Percentiles rank a stretch among this genome's conserved stretches.
Conservation (phyloP, 2,113 vertebrate species). For the Lampris incognitus region DNA sequence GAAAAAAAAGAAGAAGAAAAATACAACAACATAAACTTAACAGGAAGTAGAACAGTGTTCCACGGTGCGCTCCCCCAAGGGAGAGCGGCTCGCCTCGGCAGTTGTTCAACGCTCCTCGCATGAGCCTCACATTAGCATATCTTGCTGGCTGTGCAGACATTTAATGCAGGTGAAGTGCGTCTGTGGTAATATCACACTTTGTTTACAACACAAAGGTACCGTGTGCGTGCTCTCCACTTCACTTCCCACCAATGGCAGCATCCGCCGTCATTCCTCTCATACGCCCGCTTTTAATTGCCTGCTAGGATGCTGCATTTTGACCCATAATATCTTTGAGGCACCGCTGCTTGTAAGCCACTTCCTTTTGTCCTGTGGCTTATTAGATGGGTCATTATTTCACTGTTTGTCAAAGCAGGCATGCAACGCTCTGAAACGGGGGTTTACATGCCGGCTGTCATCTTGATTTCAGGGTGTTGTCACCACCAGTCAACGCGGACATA, state of each 20-base stretch:
- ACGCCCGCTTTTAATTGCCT: constrained; percentile 62
- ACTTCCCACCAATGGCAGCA: constrained; percentile 50
- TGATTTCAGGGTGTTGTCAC: constrained; percentile 42
- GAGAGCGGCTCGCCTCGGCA: constrained; percentile 67
- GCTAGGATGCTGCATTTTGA: constrained; percentile 51
- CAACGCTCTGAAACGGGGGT: constrained; percentile 33
- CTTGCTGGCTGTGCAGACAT: constrained; percentile 69
- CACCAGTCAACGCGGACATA: not conserved
- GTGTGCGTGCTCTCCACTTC: constrained; percentile 38
- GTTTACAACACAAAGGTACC: constrained; percentile 66
- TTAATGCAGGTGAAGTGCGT: constrained; percentile 72
- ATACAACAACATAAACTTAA: constrained; percentile 36
- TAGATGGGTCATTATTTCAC: constrained; percentile 22
- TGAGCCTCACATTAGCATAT: constrained; percentile 71
- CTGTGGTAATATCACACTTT: constrained; percentile 67
- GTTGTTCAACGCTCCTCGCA: constrained; percentile 65
- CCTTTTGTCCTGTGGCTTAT: constrained; percentile 32
- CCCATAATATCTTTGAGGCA: constrained; percentile 56
- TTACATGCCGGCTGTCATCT: constrained; percentile 26
- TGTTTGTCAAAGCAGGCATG: constrained; percentile 15
- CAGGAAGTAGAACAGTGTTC: constrained; percentile 10
- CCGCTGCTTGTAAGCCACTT: constrained; percentile 48
- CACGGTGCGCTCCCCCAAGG: constrained; percentile 42
- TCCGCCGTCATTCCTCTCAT: constrained; percentile 49
- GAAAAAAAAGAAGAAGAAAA: constrained; percentile 33